Conservation (phyloP, 1,140 invertebrate genomes). For the Drosophila tani region DNA sequence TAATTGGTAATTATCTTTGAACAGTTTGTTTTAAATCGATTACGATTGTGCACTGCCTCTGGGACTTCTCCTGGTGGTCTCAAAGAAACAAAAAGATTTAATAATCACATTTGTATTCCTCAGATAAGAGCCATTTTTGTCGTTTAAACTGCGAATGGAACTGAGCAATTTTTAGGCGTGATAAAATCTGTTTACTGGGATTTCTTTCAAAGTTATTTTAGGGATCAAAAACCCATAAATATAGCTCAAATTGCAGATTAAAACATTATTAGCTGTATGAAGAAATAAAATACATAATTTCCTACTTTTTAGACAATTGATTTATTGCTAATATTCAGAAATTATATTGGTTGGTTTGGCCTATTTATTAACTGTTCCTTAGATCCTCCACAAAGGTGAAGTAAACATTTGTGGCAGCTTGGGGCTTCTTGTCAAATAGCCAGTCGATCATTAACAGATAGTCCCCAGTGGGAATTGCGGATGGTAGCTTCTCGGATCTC, state of each 20-base stretch:
- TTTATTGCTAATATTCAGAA: not conserved
- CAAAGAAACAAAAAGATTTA: slow-evolving; percentile 28
- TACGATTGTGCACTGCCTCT: not conserved
- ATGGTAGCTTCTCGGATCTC: slow-evolving; percentile 39
- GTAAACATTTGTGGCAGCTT: slow-evolving; percentile 55
- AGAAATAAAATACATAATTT: not conserved
- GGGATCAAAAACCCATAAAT: not conserved
- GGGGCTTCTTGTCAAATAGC: slow-evolving; percentile 40
- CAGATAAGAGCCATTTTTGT: slow-evolving; percentile 15
- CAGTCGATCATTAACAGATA: slow-evolving; percentile 49
- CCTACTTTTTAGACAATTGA: not conserved
- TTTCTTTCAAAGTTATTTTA: not conserved
- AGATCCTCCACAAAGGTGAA: slow-evolving; percentile 54
- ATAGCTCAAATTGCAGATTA: not conserved
- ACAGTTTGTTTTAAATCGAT: slow-evolving; percentile 30
- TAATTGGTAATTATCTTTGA: slow-evolving; percentile 39
- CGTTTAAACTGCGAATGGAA: not conserved
- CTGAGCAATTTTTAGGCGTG: not conserved
- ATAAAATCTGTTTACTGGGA: not conserved
- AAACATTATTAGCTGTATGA: not conserved
- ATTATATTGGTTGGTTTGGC: not conserved
- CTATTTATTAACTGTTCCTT: slow-evolving; percentile 1
- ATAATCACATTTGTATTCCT: slow-evolving; percentile 41
- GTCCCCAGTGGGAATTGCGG: slow-evolving; percentile 53
- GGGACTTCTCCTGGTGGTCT: slow-evolving; percentile 30